Evolutionary conservation across 1,140 invertebrate genomes (phyloP), one percentile per base, ranked within the genome.

Genomic region (Drosophila cardini): DNA sequence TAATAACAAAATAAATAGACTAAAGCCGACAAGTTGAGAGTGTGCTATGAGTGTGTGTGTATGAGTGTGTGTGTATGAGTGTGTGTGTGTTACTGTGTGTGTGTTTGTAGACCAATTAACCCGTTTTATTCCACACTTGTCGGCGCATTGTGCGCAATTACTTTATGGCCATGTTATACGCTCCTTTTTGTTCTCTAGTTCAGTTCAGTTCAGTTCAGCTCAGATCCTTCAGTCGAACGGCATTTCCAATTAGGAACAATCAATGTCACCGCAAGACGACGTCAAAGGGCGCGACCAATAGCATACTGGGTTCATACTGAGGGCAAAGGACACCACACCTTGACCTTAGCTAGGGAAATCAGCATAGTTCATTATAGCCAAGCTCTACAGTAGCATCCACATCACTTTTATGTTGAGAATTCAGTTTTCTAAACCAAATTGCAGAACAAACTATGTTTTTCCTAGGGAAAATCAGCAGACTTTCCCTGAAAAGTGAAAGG

Each of bases 1-100:
- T 87, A 87, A 87, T 87, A 87, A 89, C 84, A 74, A 87, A 86
- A 83, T 87, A 89, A 87, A 89, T 89, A 89, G 72, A 87, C 61
- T 68, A 79, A 74, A 62, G 63, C 65, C 78, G 71, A 58, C 65
- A 78, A 45, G n/a, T 70, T 16, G 16, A 11, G 42, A 65, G 60
- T 18, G 45, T 1, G 61, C 40, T 26, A 13, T 50, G 21, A 2
- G 13, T 4, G 13, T 13, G 40, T 26, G 2, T 18, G 43, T 30
- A 1, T 53, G 6, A 4, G 8, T 40, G n/a, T 43, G 38, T 43
- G 57, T 32, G 60, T 21, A 13, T 50, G 18, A 2, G 13, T 3
- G 13, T n/a, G 40, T 26, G 1, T 18, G 53, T 40, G 4, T 53
- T 4, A 5, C 6, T 40, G n/a, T 34, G 42, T 15, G 32, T 38